Percentiles rank a stretch among this genome's conserved stretches.
Evolutionary conservation across 2,797 vertebrate species (phyloP).

Genomic region (Eupleurogrammus muticus): DNA sequence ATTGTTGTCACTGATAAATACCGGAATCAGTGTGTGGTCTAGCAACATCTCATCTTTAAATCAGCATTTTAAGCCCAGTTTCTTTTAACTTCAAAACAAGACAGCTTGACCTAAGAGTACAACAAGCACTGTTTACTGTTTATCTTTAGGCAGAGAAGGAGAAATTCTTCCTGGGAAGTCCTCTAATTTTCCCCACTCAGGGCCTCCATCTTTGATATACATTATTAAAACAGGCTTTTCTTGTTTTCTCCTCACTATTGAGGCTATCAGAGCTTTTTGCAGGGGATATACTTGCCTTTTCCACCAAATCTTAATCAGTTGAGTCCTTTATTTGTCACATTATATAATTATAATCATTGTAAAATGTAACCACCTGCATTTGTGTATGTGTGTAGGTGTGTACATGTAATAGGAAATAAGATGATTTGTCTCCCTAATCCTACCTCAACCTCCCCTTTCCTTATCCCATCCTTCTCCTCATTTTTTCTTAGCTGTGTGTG

Average conservation of each 20-base stretch:
- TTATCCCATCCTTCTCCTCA: conserved; percentile 2
- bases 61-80: conserved; percentile 14
- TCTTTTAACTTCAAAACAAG: conserved; percentile 22
- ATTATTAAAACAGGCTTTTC: conserved; percentile 32
- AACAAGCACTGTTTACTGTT: conserved; percentile 9
- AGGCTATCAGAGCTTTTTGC: no score
- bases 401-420: conserved; percentile 16
- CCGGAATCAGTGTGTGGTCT: not conserved
- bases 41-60: conserved; percentile 11
- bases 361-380: no score
- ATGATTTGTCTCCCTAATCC: conserved; percentile 41
- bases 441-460: conserved; percentile 34
- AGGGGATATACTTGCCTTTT: no score
- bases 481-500: conserved; percentile 11
- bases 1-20: not conserved
- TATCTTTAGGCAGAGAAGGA: not conserved
- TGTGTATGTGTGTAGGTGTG: not conserved
- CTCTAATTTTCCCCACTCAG: conserved; percentile 10
- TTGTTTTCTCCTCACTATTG: not conserved
- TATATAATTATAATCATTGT: no score
- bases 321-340: no score
- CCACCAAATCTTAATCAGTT: no score
- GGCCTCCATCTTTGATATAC: conserved; percentile 14
- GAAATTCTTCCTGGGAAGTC: conserved; percentile 15
- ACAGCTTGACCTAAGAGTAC: conserved; percentile 10